A percentile compares a stretch with the other conserved stretches of the same genome.
These are phyloP conservation scores for Tiaroga cobitis DNA, from an alignment of 2,797 vertebrate species.

Conservation along the genomic window DNA sequence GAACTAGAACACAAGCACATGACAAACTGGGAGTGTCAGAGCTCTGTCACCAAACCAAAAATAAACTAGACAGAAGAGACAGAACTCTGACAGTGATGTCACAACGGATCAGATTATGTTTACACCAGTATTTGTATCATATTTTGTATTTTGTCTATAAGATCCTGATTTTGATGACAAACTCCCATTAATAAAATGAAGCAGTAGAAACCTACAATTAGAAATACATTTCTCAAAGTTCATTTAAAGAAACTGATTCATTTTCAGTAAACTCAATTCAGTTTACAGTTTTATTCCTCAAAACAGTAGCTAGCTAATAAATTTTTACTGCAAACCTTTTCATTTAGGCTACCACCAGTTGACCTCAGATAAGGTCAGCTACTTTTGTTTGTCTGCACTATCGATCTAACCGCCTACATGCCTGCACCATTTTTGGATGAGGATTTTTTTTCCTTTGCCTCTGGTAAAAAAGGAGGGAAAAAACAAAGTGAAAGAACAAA, in stretches of 20 bases:
- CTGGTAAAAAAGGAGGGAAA: background rate
- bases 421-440: slow-evolving; percentile 22
- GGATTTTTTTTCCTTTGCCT: slow-evolving; percentile 20
- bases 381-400: slow-evolving; percentile 31
- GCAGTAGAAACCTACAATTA: background rate
- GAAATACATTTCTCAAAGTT: too few species aligned
- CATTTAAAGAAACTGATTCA: too few species aligned
- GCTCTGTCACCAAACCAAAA: too few species aligned
- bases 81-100: background rate
- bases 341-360: background rate
- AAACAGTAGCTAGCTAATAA: background rate
- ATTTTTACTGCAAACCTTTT: slow-evolving; percentile 22
- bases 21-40: too few species aligned
- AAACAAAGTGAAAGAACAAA: background rate
- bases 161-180: background rate
- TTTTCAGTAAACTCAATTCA: too few species aligned
- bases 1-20: too few species aligned
- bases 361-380: slow-evolving; percentile 37
- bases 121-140: background rate
- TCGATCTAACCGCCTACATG: slow-evolving; percentile 44
- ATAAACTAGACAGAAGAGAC: too few species aligned
- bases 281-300: slow-evolving; percentile 9
- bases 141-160: background rate
- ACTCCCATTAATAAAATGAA: background rate
- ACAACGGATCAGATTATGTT: background rate